Conservation (phyloP, 2,797 vertebrate genomes). For the Hypotaenidia okinawae region DNA sequence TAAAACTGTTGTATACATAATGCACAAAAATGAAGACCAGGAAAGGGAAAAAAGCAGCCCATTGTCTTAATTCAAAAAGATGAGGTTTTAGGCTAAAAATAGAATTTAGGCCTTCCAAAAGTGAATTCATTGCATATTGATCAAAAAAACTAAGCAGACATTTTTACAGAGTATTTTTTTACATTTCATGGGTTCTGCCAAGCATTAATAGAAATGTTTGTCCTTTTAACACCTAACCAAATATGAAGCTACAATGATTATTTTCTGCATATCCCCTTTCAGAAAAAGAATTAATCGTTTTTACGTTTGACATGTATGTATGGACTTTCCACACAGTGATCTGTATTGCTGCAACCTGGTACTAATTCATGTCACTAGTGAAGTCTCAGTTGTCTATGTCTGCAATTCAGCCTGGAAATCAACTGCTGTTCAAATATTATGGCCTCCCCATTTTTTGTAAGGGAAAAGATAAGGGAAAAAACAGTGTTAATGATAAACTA, state of each 20-base stretch:
- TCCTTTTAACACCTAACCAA: not conserved
- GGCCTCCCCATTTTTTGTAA: not conserved
- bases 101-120: not conserved
- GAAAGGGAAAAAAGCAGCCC: fast-evolving
- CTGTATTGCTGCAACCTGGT: not conserved
- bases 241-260: not conserved
- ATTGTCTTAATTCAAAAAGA: not conserved
- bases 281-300: not conserved
- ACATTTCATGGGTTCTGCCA: not conserved
- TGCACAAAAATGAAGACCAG: not conserved
- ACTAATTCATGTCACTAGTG: not conserved
- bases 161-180: not conserved
- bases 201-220: not conserved
- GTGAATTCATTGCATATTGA: not conserved
- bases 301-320: not conserved
- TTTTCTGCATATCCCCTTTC: not conserved
- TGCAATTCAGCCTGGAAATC: not conserved
- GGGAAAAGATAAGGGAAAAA: not conserved
- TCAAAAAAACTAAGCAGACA: not conserved
- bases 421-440: not conserved
- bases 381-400: not conserved
- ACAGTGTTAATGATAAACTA: not conserved
- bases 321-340: not conserved
- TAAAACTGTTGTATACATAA: not conserved
- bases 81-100: not conserved